Conservation (phyloP, 2,797 vertebrate species). For the Artibeus jamaicensis region DNA sequence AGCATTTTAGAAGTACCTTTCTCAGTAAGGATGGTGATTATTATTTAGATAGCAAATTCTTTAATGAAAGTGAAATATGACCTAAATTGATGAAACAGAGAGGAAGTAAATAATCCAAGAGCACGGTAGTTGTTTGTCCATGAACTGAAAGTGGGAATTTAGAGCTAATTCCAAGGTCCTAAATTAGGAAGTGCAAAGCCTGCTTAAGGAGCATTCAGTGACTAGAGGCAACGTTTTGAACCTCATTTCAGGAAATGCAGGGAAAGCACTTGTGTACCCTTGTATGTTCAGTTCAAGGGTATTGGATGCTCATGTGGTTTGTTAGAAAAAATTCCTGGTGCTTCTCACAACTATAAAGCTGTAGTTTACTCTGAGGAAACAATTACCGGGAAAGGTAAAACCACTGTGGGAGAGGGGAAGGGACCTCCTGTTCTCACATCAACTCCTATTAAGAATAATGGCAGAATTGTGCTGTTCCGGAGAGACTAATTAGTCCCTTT, state of each 20-base stretch:
- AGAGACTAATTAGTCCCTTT: constrained; percentile 59
- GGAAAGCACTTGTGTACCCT: constrained; percentile 13
- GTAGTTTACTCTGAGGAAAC: constrained; percentile 69
- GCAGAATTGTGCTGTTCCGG: constrained; percentile 37
- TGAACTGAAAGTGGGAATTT: not conserved
- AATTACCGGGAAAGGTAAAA: constrained; percentile 63
- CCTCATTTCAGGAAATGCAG: not conserved
- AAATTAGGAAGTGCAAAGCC: not conserved
- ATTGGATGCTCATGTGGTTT: constrained; percentile 19
- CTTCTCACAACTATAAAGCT: constrained; percentile 50
- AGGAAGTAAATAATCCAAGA: not conserved
- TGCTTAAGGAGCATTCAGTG: not conserved
- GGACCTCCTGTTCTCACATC: not conserved
- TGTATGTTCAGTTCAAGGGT: constrained; percentile 55
- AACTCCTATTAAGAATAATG: constrained; percentile 49
- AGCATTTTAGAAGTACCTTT: constrained; percentile 7
- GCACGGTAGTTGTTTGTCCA: not conserved
- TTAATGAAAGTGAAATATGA: not conserved
- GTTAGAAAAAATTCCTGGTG: constrained; percentile 44
- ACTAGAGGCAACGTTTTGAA: not conserved
- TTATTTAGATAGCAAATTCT: not conserved
- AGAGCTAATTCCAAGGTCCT: not conserved
- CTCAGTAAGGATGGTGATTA: not conserved
- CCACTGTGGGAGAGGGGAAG: not conserved
- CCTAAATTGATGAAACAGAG: not conserved